Base-by-base conservation (phyloP, 2,113 vertebrate species). In the Psittacus erithacus region DNA sequence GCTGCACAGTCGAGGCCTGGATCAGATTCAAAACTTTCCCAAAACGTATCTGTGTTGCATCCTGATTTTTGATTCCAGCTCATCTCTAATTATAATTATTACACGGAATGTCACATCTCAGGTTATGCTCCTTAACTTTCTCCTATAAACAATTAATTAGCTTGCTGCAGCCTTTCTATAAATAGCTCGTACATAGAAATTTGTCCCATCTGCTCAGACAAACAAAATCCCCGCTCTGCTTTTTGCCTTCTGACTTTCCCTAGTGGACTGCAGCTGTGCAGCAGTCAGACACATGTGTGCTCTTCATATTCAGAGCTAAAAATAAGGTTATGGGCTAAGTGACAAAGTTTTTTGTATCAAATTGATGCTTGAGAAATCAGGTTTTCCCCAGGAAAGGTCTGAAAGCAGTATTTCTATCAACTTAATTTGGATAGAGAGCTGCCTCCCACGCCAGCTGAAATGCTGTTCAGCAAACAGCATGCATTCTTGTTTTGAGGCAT, bases 91-190 rank as follows among this genome's bases (percentile, higher is more conserved):
- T 87, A 95, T 74, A 91, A 91, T 93, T 93, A 96, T 82, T 94
- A 93, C 44, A 81, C 13, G 69, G 82, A 93, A 94, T 88, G 87
- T 94, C 94, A 95, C 52, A 79, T 86, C 89, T 94, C 93, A 96
- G 96, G 95, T 96, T 96, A 91, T 95, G 92, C 31, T 73, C 91
- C 95, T 95, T 95, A 96, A 95, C 94, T 92, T 94, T 84, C 91
- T 90, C 81, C 75, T 86, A 93, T 95, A 97, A 96, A 97, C 93
- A 97, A 97, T 96, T 96, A 94, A 97, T 97, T 97, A 97, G 92
- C 69, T 96, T 2, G 25, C 74, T 97, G 73, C 68, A 89, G 81
- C 67, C 81, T 74, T 91, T 92, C 92, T 78, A 96, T 88, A 94
- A 96, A 96, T 97, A 96, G 68, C 64, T 31, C 68, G 60, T 41